phyloP scores from a whole-genome alignment of 2,113 vertebrate genomes.

The Regulus satrapa region DNA sequence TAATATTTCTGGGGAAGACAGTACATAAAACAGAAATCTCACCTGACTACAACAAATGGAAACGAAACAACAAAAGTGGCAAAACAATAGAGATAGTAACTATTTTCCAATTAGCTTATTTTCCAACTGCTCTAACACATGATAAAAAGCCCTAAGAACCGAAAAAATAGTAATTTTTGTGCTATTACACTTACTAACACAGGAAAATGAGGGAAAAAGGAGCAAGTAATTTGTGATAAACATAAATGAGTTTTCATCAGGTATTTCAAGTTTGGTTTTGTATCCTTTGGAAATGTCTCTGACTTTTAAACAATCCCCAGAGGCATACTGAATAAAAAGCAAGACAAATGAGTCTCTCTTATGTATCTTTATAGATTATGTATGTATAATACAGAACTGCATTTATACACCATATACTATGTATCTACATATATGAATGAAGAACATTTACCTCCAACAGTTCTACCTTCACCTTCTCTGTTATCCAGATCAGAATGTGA shows the following conservation, averaged over 20 bases:
- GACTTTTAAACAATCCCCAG: not conserved
- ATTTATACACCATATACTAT: not conserved
- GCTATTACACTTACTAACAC: not conserved
- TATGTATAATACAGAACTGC: not conserved
- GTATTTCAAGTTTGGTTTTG: not conserved
- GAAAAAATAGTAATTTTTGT: not conserved
- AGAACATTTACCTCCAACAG: constrained; percentile 52
- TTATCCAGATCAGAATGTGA: constrained; percentile 75
- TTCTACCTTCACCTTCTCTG: constrained; percentile 70
- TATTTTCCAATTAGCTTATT: not conserved
- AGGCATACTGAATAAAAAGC: not conserved
- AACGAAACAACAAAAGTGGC: not conserved
- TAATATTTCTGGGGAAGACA: not conserved
- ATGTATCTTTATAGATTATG: not conserved
- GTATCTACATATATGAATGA: not conserved
- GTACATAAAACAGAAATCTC: not conserved
- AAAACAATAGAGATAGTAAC: not conserved
- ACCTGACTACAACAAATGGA: not conserved
- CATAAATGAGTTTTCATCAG: not conserved
- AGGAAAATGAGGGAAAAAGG: not conserved
- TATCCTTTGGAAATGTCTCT: not conserved
- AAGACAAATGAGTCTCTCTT: not conserved
- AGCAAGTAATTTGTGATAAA: not conserved
- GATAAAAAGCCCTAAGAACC: not conserved
- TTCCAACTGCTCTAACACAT: not conserved